Percentiles rank a stretch among this genome's conserved stretches.
Conservation (phyloP, 2,797 vertebrate genomes). For the Neomorphus geoffroyi region DNA sequence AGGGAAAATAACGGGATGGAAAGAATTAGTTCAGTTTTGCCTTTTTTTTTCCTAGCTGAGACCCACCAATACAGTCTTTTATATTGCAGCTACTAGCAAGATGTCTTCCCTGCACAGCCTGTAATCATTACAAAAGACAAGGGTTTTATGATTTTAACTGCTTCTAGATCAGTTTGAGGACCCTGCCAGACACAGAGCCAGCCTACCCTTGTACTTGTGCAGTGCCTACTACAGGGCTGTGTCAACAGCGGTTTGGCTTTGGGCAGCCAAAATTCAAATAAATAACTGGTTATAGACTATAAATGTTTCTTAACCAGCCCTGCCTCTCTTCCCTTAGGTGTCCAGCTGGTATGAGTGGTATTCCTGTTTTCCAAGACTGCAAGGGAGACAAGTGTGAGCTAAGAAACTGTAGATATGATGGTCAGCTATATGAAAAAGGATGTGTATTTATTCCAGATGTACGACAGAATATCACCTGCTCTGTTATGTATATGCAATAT, state of each 20-base stretch:
- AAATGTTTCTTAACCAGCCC: neutral
- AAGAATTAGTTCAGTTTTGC: neutral
- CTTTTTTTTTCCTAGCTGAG: neutral
- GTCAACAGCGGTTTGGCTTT: neutral
- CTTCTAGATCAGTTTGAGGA: neutral
- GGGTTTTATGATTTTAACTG: neutral
- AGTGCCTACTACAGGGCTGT: neutral
- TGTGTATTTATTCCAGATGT: conserved; percentile 71
- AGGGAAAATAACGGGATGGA: neutral
- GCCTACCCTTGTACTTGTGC: neutral
- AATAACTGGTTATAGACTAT: neutral
- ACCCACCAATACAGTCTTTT: neutral
- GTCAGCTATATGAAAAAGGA: conserved; percentile 20
- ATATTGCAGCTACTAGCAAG: neutral
- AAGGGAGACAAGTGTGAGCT: neutral
- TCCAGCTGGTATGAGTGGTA: conserved; percentile 56
- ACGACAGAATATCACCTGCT: conserved; percentile 20
- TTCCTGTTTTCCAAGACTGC: neutral
- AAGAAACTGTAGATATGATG: conserved; percentile 1
- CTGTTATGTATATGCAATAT: conserved; percentile 75
- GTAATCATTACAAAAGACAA: neutral
- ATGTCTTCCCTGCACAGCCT: neutral
- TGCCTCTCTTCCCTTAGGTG: conserved; percentile 68
- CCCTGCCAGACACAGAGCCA: neutral
- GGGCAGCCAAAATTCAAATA: neutral